These are phyloP conservation scores for Palythoa grandiflora DNA, from an alignment of 92 coral and sea anemone genomes.

Conservation along the genomic window DNA sequence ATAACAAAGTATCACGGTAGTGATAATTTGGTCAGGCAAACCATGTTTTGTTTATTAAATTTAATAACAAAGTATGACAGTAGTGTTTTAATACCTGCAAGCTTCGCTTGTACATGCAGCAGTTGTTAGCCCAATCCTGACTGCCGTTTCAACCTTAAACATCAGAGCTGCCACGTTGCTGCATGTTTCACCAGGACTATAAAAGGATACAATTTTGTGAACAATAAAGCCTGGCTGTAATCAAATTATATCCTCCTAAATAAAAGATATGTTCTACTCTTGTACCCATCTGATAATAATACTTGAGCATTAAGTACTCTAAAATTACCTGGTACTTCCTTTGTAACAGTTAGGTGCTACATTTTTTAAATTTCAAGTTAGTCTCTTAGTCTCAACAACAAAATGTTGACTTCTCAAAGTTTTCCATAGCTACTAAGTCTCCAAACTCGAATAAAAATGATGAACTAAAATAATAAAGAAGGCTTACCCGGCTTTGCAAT, in stretches of 20 bases:
- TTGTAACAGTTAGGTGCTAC: neutral
- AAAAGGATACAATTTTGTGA: slow-evolving; percentile 12
- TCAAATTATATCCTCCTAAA: neutral
- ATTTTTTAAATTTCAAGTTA: no score
- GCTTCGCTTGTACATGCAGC: slow-evolving; percentile 60
- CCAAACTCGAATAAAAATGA: neutral
- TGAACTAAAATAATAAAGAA: slow-evolving; percentile 12
- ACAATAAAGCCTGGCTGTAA: neutral
- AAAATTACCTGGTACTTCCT: neutral
- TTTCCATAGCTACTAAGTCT: neutral
- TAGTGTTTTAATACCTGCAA: slow-evolving; percentile 31
- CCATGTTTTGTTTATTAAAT: no score
- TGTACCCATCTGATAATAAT: neutral
- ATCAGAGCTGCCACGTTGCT: slow-evolving; percentile 61
- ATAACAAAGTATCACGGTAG: no score
- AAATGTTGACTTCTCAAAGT: neutral
- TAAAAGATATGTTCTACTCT: neutral
- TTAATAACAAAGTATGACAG: neutral
- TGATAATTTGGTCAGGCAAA: no score
- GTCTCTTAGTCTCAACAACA: neutral
- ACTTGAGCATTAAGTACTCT: slow-evolving; percentile 5
- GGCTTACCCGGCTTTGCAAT: slow-evolving; percentile 73
- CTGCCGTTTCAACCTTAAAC: slow-evolving; percentile 63
- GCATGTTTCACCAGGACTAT: slow-evolving; percentile 66
- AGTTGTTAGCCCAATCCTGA: slow-evolving; percentile 53